Evolutionary conservation across 2,888 invertebrate genomes (phyloP).

Genomic region (Pyrrhia umbra): DNA sequence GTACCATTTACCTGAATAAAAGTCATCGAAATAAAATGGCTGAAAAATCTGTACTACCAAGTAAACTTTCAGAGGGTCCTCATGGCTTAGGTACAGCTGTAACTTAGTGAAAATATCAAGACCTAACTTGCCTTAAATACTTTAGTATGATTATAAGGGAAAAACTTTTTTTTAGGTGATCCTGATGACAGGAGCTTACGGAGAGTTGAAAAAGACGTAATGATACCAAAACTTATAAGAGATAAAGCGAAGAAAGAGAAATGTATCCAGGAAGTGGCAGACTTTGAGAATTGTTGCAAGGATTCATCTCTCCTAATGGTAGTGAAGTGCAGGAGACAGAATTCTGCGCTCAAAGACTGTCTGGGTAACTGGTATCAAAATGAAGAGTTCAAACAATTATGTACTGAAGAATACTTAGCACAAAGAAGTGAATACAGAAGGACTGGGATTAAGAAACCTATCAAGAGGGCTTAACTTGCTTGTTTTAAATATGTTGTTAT

Average conservation of each 20-base stretch:
- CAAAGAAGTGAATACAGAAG: constrained; percentile 95
- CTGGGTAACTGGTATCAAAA: constrained; percentile 94
- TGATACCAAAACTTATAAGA: constrained; percentile 97
- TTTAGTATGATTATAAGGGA: constrained; percentile 1
- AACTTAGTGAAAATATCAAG: neutral
- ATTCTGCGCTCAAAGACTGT: constrained; percentile 92
- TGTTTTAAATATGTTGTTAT: constrained; percentile 48
- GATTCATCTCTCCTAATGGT: constrained; percentile 92
- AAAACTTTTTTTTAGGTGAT: constrained; percentile 91
- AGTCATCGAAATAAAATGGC: constrained; percentile 35
- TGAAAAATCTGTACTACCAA: constrained; percentile 81
- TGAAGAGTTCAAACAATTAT: constrained; percentile 93
- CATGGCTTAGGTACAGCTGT: constrained; percentile 87
- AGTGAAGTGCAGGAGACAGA: constrained; percentile 93
- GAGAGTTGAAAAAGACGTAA: constrained; percentile 96
- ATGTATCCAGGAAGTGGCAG: constrained; percentile 93
- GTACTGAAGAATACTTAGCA: constrained; percentile 94
- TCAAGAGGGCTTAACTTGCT: constrained; percentile 78
- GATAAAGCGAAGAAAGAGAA: constrained; percentile 95
- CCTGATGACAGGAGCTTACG: constrained; percentile 95
- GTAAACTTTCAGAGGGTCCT: constrained; percentile 87
- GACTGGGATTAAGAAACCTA: constrained; percentile 93
- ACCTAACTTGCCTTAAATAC: neutral
- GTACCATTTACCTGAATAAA: neutral
- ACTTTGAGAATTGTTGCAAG: constrained; percentile 94